Conservation (phyloP, 2,888 invertebrate genomes). For the Hypolimnas misippus region DNA sequence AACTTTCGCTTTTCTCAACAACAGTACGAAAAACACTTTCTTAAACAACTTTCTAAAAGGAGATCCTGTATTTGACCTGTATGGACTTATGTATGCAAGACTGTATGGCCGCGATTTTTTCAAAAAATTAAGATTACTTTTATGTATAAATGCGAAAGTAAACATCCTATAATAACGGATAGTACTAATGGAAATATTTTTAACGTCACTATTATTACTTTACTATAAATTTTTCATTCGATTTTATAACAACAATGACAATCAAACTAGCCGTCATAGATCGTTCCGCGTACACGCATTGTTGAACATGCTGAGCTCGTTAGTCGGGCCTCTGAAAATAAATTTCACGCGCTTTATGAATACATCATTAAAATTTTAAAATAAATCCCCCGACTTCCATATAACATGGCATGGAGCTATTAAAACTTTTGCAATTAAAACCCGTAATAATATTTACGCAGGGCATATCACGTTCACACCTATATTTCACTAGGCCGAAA, state of each 20-base stretch:
- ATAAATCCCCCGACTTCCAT: conserved; percentile 16
- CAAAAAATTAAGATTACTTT: no score
- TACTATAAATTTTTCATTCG: no score
- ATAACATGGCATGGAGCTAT: background rate
- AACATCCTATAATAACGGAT: no score
- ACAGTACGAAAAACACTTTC: no score
- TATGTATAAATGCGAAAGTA: no score
- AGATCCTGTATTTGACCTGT: no score
- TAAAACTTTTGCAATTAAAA: conserved; percentile 12
- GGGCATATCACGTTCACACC: background rate
- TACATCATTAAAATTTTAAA: conserved; percentile 37
- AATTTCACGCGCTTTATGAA: conserved; percentile 32
- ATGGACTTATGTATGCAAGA: no score
- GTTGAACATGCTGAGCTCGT: conserved; percentile 30
- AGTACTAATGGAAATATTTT: no score
- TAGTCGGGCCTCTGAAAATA: conserved; percentile 29
- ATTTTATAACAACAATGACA: background rate
- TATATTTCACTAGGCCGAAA: background rate
- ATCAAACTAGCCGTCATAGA: conserved; percentile 6
- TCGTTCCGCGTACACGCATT: conserved; percentile 12
- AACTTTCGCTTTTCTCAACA: no score
- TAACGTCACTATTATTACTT: no score
- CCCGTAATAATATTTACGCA: background rate
- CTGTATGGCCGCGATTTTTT: no score
- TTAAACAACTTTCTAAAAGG: no score